Base-by-base conservation (phyloP, 2,888 invertebrate genomes). In the Graphium colonna region DNA sequence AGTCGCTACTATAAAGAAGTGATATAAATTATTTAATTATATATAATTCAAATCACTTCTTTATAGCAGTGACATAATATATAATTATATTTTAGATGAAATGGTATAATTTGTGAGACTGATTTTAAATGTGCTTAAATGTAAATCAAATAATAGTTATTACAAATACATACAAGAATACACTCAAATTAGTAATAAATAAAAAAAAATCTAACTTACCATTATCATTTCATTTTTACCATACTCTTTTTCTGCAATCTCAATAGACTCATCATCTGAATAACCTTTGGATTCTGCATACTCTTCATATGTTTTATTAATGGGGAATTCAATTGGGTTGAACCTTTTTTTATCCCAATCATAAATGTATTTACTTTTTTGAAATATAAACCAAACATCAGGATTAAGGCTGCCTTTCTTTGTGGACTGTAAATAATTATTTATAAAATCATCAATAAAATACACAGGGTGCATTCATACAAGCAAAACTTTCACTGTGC, bases 291-390 rank as follows among this genome's bases (percentile, higher is more conserved):
- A 96, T 36, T 94, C 93, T 65, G 93, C 91, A 74, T 97, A 98
- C 63, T 94, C 91, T 38, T 91, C 91, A 64, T 94, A 92, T 1
- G 91, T 77, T 58, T 93, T 92, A 64, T 95, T 89, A 3, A 95
- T 92, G 0, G 99, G 99, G 82, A 98, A 98, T 60, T 94, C 92
- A 18, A 98, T 86, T 0, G 95, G 94, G 52, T 92, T 87, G 76
- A 99, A 99, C 43, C 83, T 85, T 64, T 95, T 95, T 60, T 94
- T 95, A 9, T 96, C 93, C 62, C 94, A 92, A 71, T 97, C 94
- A 93, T 96, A 99, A 38, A 96, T 86, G 82, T 99, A 99, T 79
- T 98, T 98, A 3, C 97, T 97, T 82, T 99, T 98, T 94, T 99
- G 99, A 80, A 99, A 99, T 64, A 95, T 92, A 75, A 99, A 97